Conservation (phyloP, 2,113 vertebrate species). For the Syrmaticus mikado region DNA sequence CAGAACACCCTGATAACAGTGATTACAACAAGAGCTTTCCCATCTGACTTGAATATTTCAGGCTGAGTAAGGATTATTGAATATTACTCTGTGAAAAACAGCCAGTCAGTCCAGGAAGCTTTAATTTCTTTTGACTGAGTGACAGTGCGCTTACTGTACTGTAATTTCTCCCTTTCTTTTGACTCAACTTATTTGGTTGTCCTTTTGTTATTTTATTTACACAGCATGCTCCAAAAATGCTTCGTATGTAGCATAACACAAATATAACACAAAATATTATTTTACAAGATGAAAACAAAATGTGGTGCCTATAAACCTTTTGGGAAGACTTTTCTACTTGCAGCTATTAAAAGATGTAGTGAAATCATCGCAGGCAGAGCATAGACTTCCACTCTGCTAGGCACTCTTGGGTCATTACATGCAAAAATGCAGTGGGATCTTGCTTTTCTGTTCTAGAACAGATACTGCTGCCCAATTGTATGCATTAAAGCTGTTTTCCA, state of each 20-base stretch:
- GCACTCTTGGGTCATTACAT: background rate
- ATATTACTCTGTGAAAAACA: background rate
- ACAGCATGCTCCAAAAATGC: background rate
- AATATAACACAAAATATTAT: background rate
- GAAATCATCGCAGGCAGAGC: background rate
- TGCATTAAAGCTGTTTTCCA: background rate
- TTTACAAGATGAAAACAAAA: background rate
- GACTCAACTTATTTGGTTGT: background rate
- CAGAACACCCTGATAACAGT: background rate
- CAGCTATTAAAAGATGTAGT: background rate
- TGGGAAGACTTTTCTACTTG: background rate
- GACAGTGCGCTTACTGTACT: background rate
- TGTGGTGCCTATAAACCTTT: background rate
- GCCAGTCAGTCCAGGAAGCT: background rate
- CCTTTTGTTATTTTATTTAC: background rate
- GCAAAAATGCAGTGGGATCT: slow-evolving; percentile 13
- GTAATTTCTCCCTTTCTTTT: background rate
- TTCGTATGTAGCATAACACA: background rate
- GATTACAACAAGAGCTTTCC: slow-evolving; percentile 1
- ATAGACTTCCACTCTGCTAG: background rate
- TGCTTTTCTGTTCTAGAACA: slow-evolving; percentile 9
- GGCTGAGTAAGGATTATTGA: background rate
- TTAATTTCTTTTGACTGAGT: background rate
- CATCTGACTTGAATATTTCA: background rate
- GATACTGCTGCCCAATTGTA: background rate